phyloP scores from a whole-genome alignment of 2,888 invertebrate genomes.

The Meghimatium bilineatum region DNA sequence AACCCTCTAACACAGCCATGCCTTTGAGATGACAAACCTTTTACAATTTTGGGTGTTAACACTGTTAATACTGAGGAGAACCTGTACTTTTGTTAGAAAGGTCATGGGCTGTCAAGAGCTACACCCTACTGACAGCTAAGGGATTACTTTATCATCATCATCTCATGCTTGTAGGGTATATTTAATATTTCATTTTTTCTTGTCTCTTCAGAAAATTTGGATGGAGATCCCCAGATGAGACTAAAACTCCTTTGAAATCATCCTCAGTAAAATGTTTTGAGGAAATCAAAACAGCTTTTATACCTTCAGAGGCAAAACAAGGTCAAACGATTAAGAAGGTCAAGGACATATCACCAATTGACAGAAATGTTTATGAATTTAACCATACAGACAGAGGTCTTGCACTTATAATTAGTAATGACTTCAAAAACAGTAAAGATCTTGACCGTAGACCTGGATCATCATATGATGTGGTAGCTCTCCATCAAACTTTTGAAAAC shows the following conservation, averaged over 20 bases:
- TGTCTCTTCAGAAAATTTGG: background rate
- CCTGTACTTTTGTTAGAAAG: too few species aligned
- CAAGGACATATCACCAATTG: too few species aligned
- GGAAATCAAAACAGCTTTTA: conserved; percentile 18
- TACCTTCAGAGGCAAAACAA: background rate
- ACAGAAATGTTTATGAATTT: conserved; percentile 50
- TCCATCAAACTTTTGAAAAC: conserved; percentile 46
- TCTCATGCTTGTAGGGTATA: too few species aligned
- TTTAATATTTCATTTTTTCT: background rate
- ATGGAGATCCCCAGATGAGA: background rate
- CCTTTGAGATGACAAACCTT: too few species aligned
- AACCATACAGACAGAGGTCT: conserved; percentile 48
- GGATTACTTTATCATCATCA: too few species aligned
- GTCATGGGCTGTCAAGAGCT: too few species aligned
- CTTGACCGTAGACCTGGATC: conserved; percentile 51
- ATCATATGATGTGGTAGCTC: conserved; percentile 39
- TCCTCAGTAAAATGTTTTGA: background rate
- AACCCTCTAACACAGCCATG: too few species aligned
- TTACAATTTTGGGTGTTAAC: too few species aligned
- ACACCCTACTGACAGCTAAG: too few species aligned
- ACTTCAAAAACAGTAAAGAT: conserved; percentile 27
- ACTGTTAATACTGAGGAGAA: too few species aligned
- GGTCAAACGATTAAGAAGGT: background rate
- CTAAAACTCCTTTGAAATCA: background rate
- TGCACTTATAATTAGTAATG: conserved; percentile 56